Base-by-base conservation (phyloP, 1,140 invertebrate species). In the Pogonognathellus flavescens region DNA sequence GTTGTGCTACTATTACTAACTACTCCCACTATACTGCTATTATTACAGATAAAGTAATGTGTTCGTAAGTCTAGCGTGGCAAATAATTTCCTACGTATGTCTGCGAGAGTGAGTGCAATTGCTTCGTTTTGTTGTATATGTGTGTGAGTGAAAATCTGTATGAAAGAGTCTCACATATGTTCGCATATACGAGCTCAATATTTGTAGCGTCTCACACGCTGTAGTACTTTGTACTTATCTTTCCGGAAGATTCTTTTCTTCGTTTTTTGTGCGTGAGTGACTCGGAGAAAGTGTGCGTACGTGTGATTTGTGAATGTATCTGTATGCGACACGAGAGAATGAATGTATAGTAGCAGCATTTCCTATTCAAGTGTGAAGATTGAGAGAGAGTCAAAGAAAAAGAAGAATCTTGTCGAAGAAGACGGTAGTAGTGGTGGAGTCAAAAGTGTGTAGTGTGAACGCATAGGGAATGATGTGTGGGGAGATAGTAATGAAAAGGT, bases 401-500 rank as follows among this genome's bases (percentile, higher is more conserved):
- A 57, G 53, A 14, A 14, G 53, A 57, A 57, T n/a, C n/a, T n/a
- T 14, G 11, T 57, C 53, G 53, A 82, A 41, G 9, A 31, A 76
- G 31, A 76, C 41, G 70, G 3, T 9, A 62, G 41, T 25, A 76
- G 14, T n/a, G 25, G 25, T 57, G 49, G 66, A 76, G 70, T 76
- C 41, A 41, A 20, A 25, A 66, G 62, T 66, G 62, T 66, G 62
- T 25, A 76, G 25, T 76, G 70, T 76, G 70, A 76, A 76, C 41
- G 25, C 52, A 82, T 16, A 41, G 80, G n/a, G 55, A 59, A 82
- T 25, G 80, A 82, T 57, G 55, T 59, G 80, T 82, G 52, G 80
- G 80, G 80, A 82, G 55, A 82, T 82, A 59, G 52, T 82, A 82
- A 59, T 55, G 80, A 82, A 82, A 82, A 82, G 70, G 70, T 76